phyloP scores from a whole-genome alignment of 2,797 vertebrate genomes.

The Thunnus albacares region DNA sequence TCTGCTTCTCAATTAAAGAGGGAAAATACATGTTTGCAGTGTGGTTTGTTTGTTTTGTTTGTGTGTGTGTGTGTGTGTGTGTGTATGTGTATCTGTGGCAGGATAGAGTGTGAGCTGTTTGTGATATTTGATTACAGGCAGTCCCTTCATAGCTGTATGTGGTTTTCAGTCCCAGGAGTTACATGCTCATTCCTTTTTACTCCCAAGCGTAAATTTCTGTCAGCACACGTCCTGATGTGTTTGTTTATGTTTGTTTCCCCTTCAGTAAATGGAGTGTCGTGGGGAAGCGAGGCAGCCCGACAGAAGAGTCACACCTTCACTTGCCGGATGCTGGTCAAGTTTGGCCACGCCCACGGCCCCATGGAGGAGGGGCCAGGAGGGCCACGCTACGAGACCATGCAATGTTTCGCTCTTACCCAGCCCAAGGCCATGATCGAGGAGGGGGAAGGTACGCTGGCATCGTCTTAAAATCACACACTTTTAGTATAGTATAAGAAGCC shows the following conservation, averaged over 20 bases:
- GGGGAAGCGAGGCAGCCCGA: constrained; percentile 91
- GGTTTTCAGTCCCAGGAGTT: constrained; percentile 36
- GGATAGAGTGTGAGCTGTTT: constrained; percentile 57
- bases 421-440: constrained; percentile 98
- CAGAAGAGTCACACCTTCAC: constrained; percentile 99
- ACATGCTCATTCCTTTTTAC: constrained; percentile 19
- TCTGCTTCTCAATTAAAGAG: constrained; percentile 74
- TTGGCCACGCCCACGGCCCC: constrained; percentile 85
- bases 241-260: constrained; percentile 15
- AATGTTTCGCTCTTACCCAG: constrained; percentile 97
- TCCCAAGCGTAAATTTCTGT: constrained; percentile 20
- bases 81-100: constrained; percentile 12
- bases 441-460: constrained; percentile 89
- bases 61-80: constrained; percentile 24
- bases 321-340: constrained; percentile 96
- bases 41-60: constrained; percentile 49
- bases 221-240: background rate
- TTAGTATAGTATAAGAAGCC: background rate
- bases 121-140: constrained; percentile 59
- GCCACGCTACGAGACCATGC: constrained; percentile 96
- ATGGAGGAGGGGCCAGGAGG: constrained; percentile 89
- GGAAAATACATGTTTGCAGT: constrained; percentile 65
- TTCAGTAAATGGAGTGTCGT: constrained; percentile 92
- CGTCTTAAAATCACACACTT: background rate
- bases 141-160: constrained; percentile 34